Base-by-base conservation (phyloP, 2,888 invertebrate species). In the Dryococelus australis region DNA sequence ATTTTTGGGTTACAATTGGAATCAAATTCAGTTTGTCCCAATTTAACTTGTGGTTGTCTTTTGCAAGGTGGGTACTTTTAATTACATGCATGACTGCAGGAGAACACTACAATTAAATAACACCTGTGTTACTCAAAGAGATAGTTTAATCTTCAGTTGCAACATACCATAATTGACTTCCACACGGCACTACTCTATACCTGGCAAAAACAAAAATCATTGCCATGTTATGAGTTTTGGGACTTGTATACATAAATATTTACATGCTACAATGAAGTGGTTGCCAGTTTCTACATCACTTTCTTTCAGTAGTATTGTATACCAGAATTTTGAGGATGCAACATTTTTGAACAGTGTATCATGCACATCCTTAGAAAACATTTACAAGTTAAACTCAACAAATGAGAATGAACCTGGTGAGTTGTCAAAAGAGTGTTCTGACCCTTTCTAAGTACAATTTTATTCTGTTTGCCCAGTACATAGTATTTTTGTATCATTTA, bases 121-220 rank as follows among this genome's bases (percentile, higher is more conserved):
- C 65, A 65, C n/a, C 24, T 65, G n/a, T 20, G 65, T 65, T 65
- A 65, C 8, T 65, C 16, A n/a, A 65, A 65, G 65, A 51, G 20
- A n/a, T 5, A 24, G 16, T 65, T 65, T 65, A n/a, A 65, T 65
- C 24, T 65, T 24, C 65, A 65, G 65, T 65, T 65, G 65, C 65
- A 65, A 65, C 65, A 65, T 65, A 65, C 65, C 65, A 65, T 83
- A 83, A 83, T 83, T 83, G 83, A 83, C 83, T 83, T 83, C 28
- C 83, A 83, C 83, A 83, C 35, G 10, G 16, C 83, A 83, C 83
- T 35, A 83, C 43, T 83, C 12, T 35, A 27, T 24, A 28, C 80
- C 80, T 80, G 26, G 12, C 80, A 13, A 80, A 80, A 80, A 47
- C 47, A 47, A 47, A 47, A 47, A 47, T 47, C 47, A 47, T 16